Conservation (phyloP, 2,797 vertebrate species). For the Sebastes hubbsi region DNA sequence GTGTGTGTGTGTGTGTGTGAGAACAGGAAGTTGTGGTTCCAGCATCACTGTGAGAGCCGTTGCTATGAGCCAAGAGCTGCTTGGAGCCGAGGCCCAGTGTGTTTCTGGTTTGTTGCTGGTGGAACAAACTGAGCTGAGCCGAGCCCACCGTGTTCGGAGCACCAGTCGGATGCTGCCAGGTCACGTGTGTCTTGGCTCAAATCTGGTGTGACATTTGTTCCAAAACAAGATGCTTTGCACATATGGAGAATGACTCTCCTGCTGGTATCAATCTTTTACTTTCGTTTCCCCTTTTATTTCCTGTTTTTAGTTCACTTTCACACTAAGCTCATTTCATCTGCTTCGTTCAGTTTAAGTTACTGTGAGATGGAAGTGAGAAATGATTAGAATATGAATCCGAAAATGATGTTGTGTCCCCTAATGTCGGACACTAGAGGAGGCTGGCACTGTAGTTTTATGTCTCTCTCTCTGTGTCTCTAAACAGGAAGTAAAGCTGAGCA, state of each 20-base stretch:
- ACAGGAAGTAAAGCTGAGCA: constrained; percentile 94
- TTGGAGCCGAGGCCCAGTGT: background rate
- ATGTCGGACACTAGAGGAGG: background rate
- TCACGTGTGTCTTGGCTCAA: background rate
- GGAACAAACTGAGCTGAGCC: background rate
- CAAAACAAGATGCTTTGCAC: background rate
- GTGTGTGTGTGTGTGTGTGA: background rate
- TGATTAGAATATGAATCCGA: background rate
- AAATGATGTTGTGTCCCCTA: background rate
- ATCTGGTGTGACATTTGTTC: background rate
- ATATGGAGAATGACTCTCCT: background rate
- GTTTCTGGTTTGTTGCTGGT: background rate
- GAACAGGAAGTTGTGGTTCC: background rate
- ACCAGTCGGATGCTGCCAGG: background rate
- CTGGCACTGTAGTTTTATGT: background rate
- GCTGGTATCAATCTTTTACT: background rate
- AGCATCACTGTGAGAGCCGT: background rate
- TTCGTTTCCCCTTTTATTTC: background rate
- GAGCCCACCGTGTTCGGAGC: too few species aligned
- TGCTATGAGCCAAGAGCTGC: background rate
- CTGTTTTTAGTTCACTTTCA: background rate
- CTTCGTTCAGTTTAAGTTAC: too few species aligned
- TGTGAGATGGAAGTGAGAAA: background rate
- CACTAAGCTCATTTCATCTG: too few species aligned
- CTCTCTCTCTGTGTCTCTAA: background rate